A percentile compares a stretch with the other conserved stretches of the same genome.
Evolutionary conservation across 1,140 invertebrate genomes (phyloP).

Genomic region (Trachymyrmex cornetzi): DNA sequence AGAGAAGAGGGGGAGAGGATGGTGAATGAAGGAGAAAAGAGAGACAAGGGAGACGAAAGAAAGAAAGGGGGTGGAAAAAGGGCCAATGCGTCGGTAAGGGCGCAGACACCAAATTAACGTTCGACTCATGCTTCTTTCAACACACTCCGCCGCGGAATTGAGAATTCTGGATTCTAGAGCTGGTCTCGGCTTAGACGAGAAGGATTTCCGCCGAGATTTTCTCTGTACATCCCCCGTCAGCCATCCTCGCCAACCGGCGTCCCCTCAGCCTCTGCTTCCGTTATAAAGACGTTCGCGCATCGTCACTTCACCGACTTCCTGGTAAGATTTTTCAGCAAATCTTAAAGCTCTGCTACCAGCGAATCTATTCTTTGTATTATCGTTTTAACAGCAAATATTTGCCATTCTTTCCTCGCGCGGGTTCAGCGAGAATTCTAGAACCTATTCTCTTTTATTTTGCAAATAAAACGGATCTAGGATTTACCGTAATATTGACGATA

Average conservation of each 20-base stretch:
- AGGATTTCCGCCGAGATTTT: constrained; percentile 63
- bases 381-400: constrained; percentile 52
- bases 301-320: constrained; percentile 52
- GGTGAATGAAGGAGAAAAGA: not conserved
- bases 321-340: constrained; percentile 42
- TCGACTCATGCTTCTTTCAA: constrained; percentile 70
- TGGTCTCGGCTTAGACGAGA: constrained; percentile 59
- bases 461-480: constrained; percentile 19
- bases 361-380: constrained; percentile 52
- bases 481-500: not conserved
- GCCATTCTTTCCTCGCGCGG: not conserved
- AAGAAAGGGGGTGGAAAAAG: constrained; percentile 41
- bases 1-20: constrained; percentile 9
- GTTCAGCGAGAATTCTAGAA: not conserved
- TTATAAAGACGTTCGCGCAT: constrained; percentile 62
- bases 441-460: constrained; percentile 14
- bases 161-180: constrained; percentile 62
- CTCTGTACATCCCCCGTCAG: constrained; percentile 43
- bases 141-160: constrained; percentile 60
- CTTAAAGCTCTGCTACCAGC: constrained; percentile 9
- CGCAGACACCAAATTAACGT: constrained; percentile 70
- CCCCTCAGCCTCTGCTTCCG: constrained; percentile 25
- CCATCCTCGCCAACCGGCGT: constrained; percentile 13
- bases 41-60: constrained; percentile 1
- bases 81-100: constrained; percentile 31